phyloP scores from a whole-genome alignment of 1,140 invertebrate species.

The Cyclina sinensis region DNA sequence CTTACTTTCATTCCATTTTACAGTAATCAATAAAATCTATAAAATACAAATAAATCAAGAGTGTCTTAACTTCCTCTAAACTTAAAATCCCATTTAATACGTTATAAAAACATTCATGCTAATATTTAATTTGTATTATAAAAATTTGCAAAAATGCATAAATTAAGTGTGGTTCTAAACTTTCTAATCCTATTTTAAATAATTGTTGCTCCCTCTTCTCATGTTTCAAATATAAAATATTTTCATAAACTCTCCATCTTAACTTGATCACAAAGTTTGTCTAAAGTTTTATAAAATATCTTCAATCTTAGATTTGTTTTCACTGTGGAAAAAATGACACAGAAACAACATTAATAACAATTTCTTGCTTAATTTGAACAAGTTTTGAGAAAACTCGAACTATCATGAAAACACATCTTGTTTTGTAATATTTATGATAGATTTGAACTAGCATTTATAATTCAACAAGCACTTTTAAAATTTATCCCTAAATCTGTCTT shows the following conservation, averaged over 20 bases:
- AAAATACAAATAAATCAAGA: constrained; percentile 51
- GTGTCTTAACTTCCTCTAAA: constrained; percentile 17
- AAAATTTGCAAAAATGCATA: neutral
- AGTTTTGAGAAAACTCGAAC: no score
- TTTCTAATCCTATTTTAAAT: neutral
- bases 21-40: neutral
- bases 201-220: neutral
- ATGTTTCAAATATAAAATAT: neutral
- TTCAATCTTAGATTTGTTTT: neutral
- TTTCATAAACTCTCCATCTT: neutral
- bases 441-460: no score
- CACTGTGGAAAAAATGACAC: neutral
- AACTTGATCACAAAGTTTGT: no score
- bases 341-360: no score
- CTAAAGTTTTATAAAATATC: neutral
- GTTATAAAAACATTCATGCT: constrained; percentile 52
- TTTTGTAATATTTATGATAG: no score
- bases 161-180: constrained; percentile 42
- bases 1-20: neutral
- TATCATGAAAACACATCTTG: no score
- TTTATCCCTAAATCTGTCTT: no score
- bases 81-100: constrained; percentile 41
- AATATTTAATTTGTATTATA: constrained; percentile 48
- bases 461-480: no score
- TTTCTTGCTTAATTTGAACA: no score